These are phyloP conservation scores for Caradrina kadenii DNA, from an alignment of 2,888 invertebrate genomes.

Conservation along the genomic window DNA sequence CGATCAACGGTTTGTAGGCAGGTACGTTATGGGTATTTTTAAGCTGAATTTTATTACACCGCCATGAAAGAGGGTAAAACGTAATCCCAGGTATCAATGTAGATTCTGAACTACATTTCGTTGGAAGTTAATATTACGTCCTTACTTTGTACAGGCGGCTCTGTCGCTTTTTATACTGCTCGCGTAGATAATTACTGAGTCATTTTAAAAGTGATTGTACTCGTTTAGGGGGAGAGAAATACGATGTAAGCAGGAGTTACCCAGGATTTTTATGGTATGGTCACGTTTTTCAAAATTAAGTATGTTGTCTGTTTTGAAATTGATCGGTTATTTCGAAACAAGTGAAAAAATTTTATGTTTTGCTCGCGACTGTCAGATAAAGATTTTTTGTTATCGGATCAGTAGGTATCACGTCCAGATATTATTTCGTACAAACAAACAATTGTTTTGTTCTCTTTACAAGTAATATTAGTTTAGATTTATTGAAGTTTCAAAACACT, in stretches of 20 bases:
- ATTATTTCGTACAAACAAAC: too few relatives aligned
- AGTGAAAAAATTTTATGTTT: not conserved
- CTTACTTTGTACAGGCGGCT: slow-evolving; percentile 55
- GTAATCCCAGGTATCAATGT: slow-evolving; percentile 87
- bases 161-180: slow-evolving; percentile 48
- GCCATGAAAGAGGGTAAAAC: slow-evolving; percentile 87
- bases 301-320: slow-evolving; percentile 5
- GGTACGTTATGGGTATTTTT: slow-evolving; percentile 79
- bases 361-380: not conserved
- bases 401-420: too few relatives aligned
- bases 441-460: too few relatives aligned
- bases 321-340: not conserved
- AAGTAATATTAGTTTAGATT: too few relatives aligned
- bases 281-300: not conserved
- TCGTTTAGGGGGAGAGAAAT: slow-evolving; percentile 2
- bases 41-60: slow-evolving; percentile 90
- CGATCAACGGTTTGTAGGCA: slow-evolving; percentile 67
- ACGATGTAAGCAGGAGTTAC: slow-evolving; percentile 4
- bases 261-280: not conserved
- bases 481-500: too few relatives aligned
- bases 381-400: too few relatives aligned
- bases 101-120: slow-evolving; percentile 77
- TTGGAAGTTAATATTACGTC: slow-evolving; percentile 71
- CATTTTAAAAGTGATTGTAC: slow-evolving; percentile 39
- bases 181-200: slow-evolving; percentile 42